A percentile compares a stretch with the other conserved stretches of the same genome.
Evolutionary conservation across 92 coral and sea anemone species (phyloP).

Genomic region (Umimayanthus kanabou): DNA sequence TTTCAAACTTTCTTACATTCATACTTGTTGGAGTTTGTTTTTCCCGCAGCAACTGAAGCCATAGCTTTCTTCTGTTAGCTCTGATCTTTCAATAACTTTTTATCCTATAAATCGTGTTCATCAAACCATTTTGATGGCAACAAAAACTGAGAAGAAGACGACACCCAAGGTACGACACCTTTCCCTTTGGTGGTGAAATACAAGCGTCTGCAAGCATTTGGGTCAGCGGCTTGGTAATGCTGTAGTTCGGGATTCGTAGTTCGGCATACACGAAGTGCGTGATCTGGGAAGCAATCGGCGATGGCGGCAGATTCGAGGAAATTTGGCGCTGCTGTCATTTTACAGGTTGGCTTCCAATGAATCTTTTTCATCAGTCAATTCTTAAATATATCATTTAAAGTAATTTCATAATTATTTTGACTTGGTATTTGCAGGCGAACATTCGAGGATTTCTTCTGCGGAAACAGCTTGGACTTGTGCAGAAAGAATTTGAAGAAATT

Average conservation of each 20-base stretch:
- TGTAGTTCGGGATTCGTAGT: neutral
- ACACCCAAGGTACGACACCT: no score
- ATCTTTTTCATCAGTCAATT: neutral
- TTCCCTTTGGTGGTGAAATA: conserved; percentile 11
- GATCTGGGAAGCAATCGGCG: neutral
- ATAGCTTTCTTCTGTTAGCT: conserved; percentile 4
- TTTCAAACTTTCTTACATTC: conserved; percentile 70
- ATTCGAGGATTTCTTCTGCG: conserved; percentile 76
- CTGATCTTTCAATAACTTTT: no score
- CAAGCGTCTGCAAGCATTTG: neutral
- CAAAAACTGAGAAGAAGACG: neutral
- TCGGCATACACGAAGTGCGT: conserved; percentile 16
- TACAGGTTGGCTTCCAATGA: conserved; percentile 42
- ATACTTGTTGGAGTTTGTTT: conserved; percentile 58
- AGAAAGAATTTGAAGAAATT: conserved; percentile 67
- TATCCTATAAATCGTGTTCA: neutral
- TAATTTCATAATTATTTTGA: neutral
- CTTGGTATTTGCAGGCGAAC: conserved; percentile 59
- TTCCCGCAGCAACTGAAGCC: conserved; percentile 49
- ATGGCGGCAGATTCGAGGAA: conserved; percentile 77
- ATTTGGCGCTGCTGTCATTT: neutral
- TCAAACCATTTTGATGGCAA: neutral
- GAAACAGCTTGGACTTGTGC: conserved; percentile 61
- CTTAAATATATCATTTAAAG: neutral
- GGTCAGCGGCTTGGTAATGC: neutral